Percentiles rank a stretch among this genome's conserved stretches.
Evolutionary conservation across 2,113 vertebrate species (phyloP).

Genomic region (Thymallus thymallus): DNA sequence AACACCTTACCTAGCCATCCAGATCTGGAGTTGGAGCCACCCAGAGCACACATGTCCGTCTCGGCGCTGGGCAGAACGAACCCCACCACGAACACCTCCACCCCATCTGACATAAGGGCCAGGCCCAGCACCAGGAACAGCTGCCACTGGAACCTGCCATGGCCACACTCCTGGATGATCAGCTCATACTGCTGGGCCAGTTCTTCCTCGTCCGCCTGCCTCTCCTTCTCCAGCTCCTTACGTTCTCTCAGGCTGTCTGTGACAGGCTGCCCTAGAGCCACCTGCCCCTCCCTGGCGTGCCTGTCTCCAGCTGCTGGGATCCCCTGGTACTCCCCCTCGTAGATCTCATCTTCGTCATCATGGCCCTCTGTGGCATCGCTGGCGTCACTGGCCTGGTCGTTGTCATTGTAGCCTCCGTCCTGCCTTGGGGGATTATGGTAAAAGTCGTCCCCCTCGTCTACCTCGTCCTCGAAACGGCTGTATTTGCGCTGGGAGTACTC

Average conservation of each 20-base stretch:
- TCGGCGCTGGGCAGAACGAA: conserved; percentile 97
- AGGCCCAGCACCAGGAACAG: conserved; percentile 95
- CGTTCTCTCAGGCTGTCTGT: conserved; percentile 81
- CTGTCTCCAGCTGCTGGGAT: conserved; percentile 78
- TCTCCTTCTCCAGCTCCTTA: conserved; percentile 85
- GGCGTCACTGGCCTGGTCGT: conserved; percentile 85
- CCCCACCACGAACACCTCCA: conserved; percentile 97
- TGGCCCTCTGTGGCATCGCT: conserved; percentile 97
- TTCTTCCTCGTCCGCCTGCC: conserved; percentile 93
- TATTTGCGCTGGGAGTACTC: conserved; percentile 88
- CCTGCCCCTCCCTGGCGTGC: conserved; percentile 77
- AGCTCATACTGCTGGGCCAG: conserved; percentile 97
- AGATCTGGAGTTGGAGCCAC: conserved; percentile 55
- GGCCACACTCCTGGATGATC: conserved; percentile 97
- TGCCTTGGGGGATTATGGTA: conserved; percentile 72
- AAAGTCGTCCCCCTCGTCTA: conserved; percentile 76
- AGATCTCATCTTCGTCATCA: conserved; percentile 97
- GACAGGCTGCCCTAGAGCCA: conserved; percentile 75
- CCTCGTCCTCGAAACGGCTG: conserved; percentile 85
- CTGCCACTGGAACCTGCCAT: conserved; percentile 96
- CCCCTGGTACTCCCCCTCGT: conserved; percentile 97
- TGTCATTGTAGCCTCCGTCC: conserved; percentile 70
- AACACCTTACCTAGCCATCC: conserved; percentile 83
- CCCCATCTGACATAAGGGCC: conserved; percentile 96
- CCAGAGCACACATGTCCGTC: conserved; percentile 91